These are phyloP conservation scores for Mimas tiliae DNA, from an alignment of 2,888 invertebrate species.

Conservation along the genomic window DNA sequence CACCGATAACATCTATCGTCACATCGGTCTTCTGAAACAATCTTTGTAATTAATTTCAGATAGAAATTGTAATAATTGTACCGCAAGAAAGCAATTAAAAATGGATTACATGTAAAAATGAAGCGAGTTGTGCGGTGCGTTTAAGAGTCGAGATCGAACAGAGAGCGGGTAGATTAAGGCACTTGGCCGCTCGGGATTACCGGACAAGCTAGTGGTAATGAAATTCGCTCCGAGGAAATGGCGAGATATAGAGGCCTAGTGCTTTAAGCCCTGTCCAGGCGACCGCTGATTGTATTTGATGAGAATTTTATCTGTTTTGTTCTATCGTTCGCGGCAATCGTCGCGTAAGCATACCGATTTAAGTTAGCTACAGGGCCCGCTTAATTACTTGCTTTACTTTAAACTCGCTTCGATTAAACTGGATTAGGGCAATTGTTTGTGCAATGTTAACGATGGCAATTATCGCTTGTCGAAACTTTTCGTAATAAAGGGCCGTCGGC, in stretches of 20 bases:
- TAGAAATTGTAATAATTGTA: conserved; percentile 73
- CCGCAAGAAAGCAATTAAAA: conserved; percentile 77
- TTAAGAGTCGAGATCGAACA: conserved; percentile 77
- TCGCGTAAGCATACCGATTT: conserved; percentile 63
- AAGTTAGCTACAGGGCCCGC: conserved; percentile 61
- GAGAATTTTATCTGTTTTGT: conserved; percentile 80
- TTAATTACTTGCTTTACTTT: conserved; percentile 62
- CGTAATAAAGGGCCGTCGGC: conserved; percentile 17
- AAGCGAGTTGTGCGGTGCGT: conserved; percentile 66
- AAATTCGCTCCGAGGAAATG: conserved; percentile 79
- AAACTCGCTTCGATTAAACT: conserved; percentile 43
- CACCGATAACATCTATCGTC: conserved; percentile 77
- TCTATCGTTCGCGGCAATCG: conserved; percentile 62
- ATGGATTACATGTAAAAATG: conserved; percentile 81
- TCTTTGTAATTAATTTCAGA: conserved; percentile 75
- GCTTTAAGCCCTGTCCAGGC: conserved; percentile 78
- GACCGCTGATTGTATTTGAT: conserved; percentile 80
- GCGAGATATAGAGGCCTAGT: conserved; percentile 74
- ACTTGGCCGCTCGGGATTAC: conserved; percentile 76
- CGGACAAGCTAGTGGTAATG: conserved; percentile 80
- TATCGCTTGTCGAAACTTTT: conserved; percentile 29
- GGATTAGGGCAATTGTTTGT: conserved; percentile 35
- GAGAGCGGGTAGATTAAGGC: conserved; percentile 77
- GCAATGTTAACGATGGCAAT: conserved; percentile 33
- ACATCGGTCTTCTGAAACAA: conserved; percentile 69